These are phyloP conservation scores for Parnassius smintheus DNA, from an alignment of 2,888 invertebrate genomes.

Conservation along the genomic window DNA sequence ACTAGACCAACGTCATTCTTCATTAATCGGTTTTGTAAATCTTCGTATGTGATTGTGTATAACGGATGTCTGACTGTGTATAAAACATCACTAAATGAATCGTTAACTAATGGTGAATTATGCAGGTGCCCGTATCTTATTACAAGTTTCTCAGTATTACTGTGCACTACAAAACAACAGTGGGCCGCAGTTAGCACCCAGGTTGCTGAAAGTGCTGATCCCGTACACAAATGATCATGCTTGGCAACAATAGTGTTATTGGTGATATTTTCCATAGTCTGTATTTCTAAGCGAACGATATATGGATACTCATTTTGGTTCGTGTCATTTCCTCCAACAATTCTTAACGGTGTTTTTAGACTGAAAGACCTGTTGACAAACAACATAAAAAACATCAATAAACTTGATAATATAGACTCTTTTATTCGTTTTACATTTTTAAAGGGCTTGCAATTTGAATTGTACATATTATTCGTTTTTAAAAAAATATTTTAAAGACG, in stretches of 20 bases:
- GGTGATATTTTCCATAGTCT: neutral
- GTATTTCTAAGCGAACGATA: conserved; percentile 13
- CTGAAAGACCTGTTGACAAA: neutral
- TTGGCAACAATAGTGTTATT: neutral
- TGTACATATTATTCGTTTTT: no score
- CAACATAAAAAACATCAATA: neutral
- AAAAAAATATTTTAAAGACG: no score
- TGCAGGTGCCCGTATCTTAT: no score
- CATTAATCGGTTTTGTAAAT: neutral
- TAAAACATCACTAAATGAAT: conserved; percentile 12
- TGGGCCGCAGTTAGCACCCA: no score
- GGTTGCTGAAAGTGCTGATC: conserved; percentile 11
- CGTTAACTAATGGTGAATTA: no score
- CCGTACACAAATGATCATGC: conserved; percentile 8
- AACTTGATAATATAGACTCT: neutral
- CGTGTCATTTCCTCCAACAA: conserved; percentile 10
- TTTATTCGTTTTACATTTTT: neutral
- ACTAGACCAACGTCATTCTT: conserved; percentile 15
- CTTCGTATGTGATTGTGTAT: neutral
- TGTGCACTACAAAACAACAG: no score
- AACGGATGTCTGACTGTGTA: conserved; percentile 5
- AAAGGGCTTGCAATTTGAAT: no score
- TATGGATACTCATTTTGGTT: conserved; percentile 7
- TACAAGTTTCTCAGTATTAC: no score
- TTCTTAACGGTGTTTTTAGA: conserved; percentile 3